A percentile compares a stretch with the other conserved stretches of the same genome.
These are phyloP conservation scores for Uropetala carovei DNA, from an alignment of 2,888 invertebrate species.

Conservation along the genomic window DNA sequence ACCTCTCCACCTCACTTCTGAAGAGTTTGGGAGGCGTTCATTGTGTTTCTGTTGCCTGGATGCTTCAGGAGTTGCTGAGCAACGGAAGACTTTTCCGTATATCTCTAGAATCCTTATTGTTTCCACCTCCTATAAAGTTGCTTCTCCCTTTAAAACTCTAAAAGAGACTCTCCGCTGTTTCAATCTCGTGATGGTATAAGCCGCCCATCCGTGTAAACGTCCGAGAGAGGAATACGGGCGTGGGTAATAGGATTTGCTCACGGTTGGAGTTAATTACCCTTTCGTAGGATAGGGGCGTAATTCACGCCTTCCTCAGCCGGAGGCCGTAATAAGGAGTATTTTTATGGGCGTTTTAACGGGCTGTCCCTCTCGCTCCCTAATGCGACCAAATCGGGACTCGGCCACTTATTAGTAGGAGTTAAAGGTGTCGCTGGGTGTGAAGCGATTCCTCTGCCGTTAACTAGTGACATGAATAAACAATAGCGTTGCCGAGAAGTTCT, in stretches of 20 bases:
- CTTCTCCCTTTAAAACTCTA: background rate
- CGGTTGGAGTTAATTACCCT: slow-evolving; percentile 24
- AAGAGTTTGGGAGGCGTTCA: slow-evolving; percentile 30
- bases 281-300: background rate
- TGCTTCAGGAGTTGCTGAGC: background rate
- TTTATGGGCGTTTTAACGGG: background rate
- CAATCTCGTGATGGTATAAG: background rate
- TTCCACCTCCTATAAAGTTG: background rate
- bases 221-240: background rate
- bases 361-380: background rate
- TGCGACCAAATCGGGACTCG: background rate
- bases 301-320: slow-evolving; percentile 38
- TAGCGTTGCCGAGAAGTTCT: background rate
- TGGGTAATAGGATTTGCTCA: background rate
- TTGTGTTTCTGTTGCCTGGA: background rate
- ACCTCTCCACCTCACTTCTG: background rate
- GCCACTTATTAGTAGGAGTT: background rate
- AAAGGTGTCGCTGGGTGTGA: background rate
- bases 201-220: too few species aligned
- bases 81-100: slow-evolving; percentile 45
- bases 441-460: background rate
- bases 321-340: slow-evolving; percentile 24
- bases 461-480: background rate
- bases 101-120: background rate
- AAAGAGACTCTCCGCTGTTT: background rate